These are phyloP conservation scores for Acronicta psi DNA, from an alignment of 2,888 invertebrate species.

Conservation along the genomic window DNA sequence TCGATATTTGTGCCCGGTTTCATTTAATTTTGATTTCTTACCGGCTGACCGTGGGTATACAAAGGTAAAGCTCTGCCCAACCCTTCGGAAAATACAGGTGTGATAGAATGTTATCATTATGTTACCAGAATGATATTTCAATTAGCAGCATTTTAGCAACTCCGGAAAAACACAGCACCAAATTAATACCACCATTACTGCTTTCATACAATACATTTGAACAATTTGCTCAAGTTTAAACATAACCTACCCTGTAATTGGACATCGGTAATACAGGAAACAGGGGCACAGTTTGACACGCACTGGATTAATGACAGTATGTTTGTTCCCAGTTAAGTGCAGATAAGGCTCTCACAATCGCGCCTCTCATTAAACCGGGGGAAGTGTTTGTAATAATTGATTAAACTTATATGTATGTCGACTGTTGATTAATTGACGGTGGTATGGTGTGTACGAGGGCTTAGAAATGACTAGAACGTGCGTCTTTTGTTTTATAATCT, in stretches of 20 bases:
- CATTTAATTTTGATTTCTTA: no score
- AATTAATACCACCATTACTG: not conserved
- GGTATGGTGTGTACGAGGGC: constrained; percentile 21
- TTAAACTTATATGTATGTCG: constrained; percentile 67
- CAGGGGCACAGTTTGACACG: constrained; percentile 39
- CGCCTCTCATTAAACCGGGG: constrained; percentile 68
- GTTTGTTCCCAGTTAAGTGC: constrained; percentile 63
- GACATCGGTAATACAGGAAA: constrained; percentile 5
- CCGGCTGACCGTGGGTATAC: no score
- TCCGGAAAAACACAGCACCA: not conserved
- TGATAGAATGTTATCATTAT: no score
- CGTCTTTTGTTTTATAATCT: not conserved
- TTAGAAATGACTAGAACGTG: constrained; percentile 24
- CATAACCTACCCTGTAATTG: constrained; percentile 5
- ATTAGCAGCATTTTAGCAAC: no score
- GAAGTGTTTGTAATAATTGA: constrained; percentile 78
- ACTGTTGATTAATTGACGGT: constrained; percentile 59
- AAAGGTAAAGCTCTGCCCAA: no score
- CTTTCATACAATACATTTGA: not conserved
- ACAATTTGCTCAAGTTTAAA: not conserved
- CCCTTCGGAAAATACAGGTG: no score
- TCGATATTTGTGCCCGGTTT: no score
- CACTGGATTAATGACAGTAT: constrained; percentile 40
- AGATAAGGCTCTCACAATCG: constrained; percentile 66
- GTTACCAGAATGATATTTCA: no score